Evolutionary conservation across 1,140 invertebrate species (phyloP).

Genomic region (Paralvinella palmiformis): DNA sequence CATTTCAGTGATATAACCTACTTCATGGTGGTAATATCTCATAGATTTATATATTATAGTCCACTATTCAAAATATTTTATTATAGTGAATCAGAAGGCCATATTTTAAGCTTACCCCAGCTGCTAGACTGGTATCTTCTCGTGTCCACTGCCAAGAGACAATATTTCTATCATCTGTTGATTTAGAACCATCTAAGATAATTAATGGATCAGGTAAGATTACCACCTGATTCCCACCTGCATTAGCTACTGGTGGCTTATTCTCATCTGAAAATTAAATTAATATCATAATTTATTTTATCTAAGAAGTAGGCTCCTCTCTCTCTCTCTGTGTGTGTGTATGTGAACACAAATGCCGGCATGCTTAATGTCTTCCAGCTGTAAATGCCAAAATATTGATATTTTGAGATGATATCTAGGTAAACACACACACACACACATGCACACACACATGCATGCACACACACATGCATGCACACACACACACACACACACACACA

Average conservation of each 20-base stretch:
- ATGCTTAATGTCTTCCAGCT: no score
- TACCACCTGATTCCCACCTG: slow-evolving; percentile 60
- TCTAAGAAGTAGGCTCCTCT: no score
- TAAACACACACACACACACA: no score
- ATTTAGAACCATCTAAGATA: slow-evolving; percentile 76
- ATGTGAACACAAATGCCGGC: no score
- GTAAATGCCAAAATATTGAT: no score
- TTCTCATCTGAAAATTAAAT: slow-evolving; percentile 12
- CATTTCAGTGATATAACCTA: neutral
- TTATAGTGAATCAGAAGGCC: slow-evolving; percentile 30
- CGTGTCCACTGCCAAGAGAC: slow-evolving; percentile 78
- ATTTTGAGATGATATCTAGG: no score
- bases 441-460: no score
- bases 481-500: no score
- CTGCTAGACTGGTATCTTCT: slow-evolving; percentile 72
- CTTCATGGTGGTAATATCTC: neutral
- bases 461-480: no score
- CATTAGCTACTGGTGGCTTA: slow-evolving; percentile 53
- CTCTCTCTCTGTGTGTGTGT: no score
- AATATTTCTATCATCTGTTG: slow-evolving; percentile 81
- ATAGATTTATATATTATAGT: neutral
- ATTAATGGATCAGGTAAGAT: slow-evolving; percentile 71
- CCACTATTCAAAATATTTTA: neutral
- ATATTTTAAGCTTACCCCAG: slow-evolving; percentile 66
- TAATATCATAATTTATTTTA: no score